Evolutionary conservation across 2,797 vertebrate genomes (phyloP), one percentile per base, ranked within the genome.

Genomic region (Enteromius trimaculatus): DNA sequence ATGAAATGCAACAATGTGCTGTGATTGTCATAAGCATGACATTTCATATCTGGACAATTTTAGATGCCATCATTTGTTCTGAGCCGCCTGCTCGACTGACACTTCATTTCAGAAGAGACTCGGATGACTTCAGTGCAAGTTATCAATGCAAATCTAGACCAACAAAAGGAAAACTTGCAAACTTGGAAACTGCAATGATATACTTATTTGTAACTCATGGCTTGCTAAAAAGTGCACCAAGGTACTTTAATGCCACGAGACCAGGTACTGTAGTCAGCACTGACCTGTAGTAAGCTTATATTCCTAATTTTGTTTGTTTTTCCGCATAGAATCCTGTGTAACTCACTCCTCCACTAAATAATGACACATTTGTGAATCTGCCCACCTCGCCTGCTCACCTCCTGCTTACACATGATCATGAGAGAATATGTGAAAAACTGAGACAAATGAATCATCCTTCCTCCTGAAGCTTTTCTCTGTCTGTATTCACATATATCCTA

Each of bases 361-460:
- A 55, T 16, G n/a, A 42, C 65, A 80, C 4, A 34, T 70, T 70
- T 23, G 8, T 47, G 66, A 71, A 80, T 9, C 66, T 19, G 23
- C 66, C 66, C 37, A 80, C 66, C 26, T n/a, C 17, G 13, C 1
- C 51, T 10, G 65, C n/a, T 80, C 10, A 26, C 65, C 39, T 26
- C 1, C 51, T 16, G 65, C 51, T 80, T 11, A 58, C 78, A 42
- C 64, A 21, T 16, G 16, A 34, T 55, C 19, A n/a, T 7, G 49
- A 74, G 11, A 6, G n/a, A 53, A 74, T 34, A 14, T 53, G 47
- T 29, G 42, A 29, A 71, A 19, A 14, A 49, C 1, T 17, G 5
- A 68, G 62, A 34, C 62, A 79, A 55, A 79, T 80, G 16, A 69
- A 26, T 69, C 65, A 80, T 58, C 16, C 2, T 16, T 53, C n/a